Conservation (phyloP, 2,113 vertebrate species). For the Callocephalon fimbriatum region DNA sequence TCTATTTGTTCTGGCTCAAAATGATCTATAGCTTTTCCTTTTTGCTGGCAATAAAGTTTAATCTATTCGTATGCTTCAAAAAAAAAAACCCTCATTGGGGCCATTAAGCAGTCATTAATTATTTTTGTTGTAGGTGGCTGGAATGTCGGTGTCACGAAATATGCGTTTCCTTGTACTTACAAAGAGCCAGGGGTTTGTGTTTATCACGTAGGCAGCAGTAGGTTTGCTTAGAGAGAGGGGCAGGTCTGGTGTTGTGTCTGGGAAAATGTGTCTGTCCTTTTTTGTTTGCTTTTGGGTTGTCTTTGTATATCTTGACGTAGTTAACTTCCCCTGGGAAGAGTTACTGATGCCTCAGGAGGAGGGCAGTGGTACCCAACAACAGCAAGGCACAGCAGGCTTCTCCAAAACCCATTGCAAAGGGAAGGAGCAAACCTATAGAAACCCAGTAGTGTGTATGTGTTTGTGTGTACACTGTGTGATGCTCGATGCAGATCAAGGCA, state of each 20-base stretch:
- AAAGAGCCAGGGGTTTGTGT: not conserved
- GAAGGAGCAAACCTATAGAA: not conserved
- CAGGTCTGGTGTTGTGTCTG: not conserved
- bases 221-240: not conserved
- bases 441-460: fast-evolving
- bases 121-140: not conserved
- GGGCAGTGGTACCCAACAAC: not conserved
- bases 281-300: not conserved
- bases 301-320: not conserved
- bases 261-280: not conserved
- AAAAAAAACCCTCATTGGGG: not conserved
- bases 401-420: not conserved
- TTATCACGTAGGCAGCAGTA: not conserved
- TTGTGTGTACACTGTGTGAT: not conserved
- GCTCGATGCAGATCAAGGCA: fast-evolving
- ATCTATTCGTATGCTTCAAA: not conserved
- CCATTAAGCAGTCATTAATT: not conserved
- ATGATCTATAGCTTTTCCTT: not conserved
- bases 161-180: not conserved
- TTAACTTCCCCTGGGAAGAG: not conserved
- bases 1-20: not conserved
- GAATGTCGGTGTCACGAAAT: not conserved
- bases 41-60: not conserved
- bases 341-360: not conserved
- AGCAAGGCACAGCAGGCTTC: fast-evolving